phyloP scores from a whole-genome alignment of 2,888 invertebrate species.

The Mechanitis mazaeus region DNA sequence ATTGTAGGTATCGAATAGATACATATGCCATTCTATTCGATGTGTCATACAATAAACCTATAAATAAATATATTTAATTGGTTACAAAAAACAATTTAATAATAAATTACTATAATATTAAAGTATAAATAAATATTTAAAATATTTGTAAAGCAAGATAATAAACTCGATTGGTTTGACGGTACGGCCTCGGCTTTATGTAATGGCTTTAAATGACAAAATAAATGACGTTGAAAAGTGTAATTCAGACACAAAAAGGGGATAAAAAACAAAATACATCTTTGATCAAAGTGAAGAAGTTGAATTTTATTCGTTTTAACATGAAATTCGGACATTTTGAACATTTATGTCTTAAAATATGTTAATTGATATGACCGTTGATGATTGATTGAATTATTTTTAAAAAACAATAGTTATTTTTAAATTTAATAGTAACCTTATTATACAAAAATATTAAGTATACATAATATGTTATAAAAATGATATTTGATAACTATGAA shows the following conservation, averaged over 20 bases:
- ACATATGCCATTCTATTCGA: too few relatives aligned
- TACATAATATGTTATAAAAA: too few relatives aligned
- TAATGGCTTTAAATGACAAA: slow-evolving; percentile 61
- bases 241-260: slow-evolving; percentile 70
- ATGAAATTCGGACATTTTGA: too few relatives aligned
- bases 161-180: background rate
- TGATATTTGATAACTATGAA: too few relatives aligned
- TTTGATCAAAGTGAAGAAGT: slow-evolving; percentile 70
- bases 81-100: too few relatives aligned
- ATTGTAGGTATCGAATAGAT: too few relatives aligned
- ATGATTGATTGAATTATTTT: too few relatives aligned
- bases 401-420: too few relatives aligned
- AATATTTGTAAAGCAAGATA: background rate
- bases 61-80: too few relatives aligned
- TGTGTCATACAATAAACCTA: too few relatives aligned
- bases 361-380: background rate
- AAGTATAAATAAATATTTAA: background rate
- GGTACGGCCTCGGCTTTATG: slow-evolving; percentile 25
- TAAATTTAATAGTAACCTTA: background rate
- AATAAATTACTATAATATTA: too few relatives aligned
- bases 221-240: slow-evolving; percentile 74
- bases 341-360: slow-evolving; percentile 1
- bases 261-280: slow-evolving; percentile 41
- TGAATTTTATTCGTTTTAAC: slow-evolving; percentile 50
- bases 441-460: too few relatives aligned